A percentile compares a stretch with the other conserved stretches of the same genome.
These are phyloP conservation scores for Siphamia tubifer DNA, from an alignment of 2,113 vertebrate genomes.

Conservation along the genomic window DNA sequence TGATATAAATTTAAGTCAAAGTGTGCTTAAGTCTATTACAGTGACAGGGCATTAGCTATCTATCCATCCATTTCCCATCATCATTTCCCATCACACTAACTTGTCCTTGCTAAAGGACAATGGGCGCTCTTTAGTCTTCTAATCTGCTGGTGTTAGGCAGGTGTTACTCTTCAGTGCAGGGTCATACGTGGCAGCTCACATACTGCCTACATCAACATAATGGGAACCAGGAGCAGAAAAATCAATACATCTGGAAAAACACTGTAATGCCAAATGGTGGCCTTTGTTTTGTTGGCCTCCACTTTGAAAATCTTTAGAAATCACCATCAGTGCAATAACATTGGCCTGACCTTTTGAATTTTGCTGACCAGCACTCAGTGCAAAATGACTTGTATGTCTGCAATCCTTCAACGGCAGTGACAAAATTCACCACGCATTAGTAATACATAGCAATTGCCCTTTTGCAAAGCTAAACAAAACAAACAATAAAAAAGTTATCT, in stretches of 20 bases:
- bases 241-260: slow-evolving; percentile 73
- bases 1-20: neutral
- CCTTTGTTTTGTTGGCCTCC: slow-evolving; percentile 46
- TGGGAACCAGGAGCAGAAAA: slow-evolving; percentile 47
- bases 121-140: neutral
- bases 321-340: slow-evolving; percentile 38
- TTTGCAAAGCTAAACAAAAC: neutral
- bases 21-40: slow-evolving; percentile 18
- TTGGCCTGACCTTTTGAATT: slow-evolving; percentile 64
- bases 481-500: neutral
- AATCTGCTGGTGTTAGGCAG: slow-evolving; percentile 19
- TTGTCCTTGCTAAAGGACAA: slow-evolving; percentile 54
- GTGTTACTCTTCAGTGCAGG: slow-evolving; percentile 30
- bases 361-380: slow-evolving; percentile 31
- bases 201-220: slow-evolving; percentile 62
- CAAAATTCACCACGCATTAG: slow-evolving; percentile 3
- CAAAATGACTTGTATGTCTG: slow-evolving; percentile 30
- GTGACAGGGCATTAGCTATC: slow-evolving; percentile 26
- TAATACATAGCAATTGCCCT: neutral
- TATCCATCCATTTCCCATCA: slow-evolving; percentile 20
- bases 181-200: slow-evolving; percentile 41
- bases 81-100: slow-evolving; percentile 14
- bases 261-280: slow-evolving; percentile 52
- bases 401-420: slow-evolving; percentile 26
- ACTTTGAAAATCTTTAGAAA: slow-evolving; percentile 60